These are phyloP conservation scores for Oscheius sp. DNA, from an alignment of 2,888 invertebrate species.

Conservation along the genomic window DNA sequence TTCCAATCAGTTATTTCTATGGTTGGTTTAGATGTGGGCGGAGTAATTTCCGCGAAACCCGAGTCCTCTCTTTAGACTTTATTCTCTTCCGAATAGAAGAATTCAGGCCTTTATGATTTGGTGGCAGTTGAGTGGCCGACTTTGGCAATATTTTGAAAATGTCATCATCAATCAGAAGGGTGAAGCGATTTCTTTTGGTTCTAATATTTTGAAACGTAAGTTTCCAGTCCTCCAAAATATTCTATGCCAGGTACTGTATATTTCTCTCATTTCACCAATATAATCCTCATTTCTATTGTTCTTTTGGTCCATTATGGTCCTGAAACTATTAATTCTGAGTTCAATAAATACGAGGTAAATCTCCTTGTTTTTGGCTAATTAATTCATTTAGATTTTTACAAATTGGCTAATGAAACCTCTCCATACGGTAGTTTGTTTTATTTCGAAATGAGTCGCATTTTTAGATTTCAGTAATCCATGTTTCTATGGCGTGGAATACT, in stretches of 20 bases:
- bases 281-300: background rate
- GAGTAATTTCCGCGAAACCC: constrained; percentile 17
- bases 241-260: constrained; percentile 1
- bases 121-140: constrained; percentile 26
- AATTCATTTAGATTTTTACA: constrained; percentile 11
- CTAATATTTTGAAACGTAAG: constrained; percentile 4
- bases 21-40: constrained; percentile 5
- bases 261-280: constrained; percentile 13
- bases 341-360: constrained; percentile 21
- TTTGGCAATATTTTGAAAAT: constrained; percentile 27
- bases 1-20: constrained; percentile 24
- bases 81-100: background rate
- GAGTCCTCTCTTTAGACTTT: background rate
- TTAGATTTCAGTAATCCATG: constrained; percentile 18
- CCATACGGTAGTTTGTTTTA: no score
- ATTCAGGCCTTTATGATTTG: constrained; percentile 28
- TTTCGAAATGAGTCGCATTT: no score
- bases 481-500: constrained; percentile 21
- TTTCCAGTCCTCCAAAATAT: background rate
- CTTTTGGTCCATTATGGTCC: constrained; percentile 18
- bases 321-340: background rate
- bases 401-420: constrained; percentile 12
- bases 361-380: background rate
- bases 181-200: constrained; percentile 1
- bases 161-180: constrained; percentile 24